These are phyloP conservation scores for Lypha dubia DNA, from an alignment of 2,888 invertebrate species.

Conservation along the genomic window DNA sequence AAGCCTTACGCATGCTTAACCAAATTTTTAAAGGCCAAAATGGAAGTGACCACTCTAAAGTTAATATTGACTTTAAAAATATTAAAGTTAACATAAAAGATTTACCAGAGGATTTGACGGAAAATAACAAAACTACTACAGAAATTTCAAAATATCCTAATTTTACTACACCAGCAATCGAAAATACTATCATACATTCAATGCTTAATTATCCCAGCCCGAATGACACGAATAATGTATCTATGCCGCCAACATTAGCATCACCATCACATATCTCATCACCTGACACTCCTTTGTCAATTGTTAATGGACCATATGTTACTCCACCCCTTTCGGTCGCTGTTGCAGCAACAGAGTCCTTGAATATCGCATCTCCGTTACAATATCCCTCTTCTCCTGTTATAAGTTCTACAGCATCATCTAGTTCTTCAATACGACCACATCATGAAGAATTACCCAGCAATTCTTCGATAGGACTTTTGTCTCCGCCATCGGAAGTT, in stretches of 20 bases:
- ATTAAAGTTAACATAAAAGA: not conserved
- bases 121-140: not conserved
- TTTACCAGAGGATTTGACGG: not conserved
- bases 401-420: conserved; percentile 35
- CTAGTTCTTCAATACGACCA: conserved; percentile 15
- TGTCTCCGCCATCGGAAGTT: conserved; percentile 64
- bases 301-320: conserved; percentile 34
- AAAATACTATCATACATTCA: conserved; percentile 77
- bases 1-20: conserved; percentile 82
- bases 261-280: conserved; percentile 32
- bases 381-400: conserved; percentile 25
- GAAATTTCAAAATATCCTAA: not conserved
- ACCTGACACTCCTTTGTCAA: conserved; percentile 9
- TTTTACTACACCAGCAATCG: conserved; percentile 56
- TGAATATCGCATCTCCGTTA: conserved; percentile 53
- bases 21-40: conserved; percentile 80
- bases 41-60: conserved; percentile 10
- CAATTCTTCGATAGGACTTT: conserved; percentile 73
- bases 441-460: conserved; percentile 75
- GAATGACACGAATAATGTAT: conserved; percentile 41
- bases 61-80: not conserved
- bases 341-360: conserved; percentile 13
- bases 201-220: conserved; percentile 76
- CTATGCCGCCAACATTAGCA: conserved; percentile 22
- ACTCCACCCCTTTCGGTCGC: conserved; percentile 46